Evolutionary conservation across 2,113 vertebrate genomes (phyloP).

Genomic region (Scomber colias): DNA sequence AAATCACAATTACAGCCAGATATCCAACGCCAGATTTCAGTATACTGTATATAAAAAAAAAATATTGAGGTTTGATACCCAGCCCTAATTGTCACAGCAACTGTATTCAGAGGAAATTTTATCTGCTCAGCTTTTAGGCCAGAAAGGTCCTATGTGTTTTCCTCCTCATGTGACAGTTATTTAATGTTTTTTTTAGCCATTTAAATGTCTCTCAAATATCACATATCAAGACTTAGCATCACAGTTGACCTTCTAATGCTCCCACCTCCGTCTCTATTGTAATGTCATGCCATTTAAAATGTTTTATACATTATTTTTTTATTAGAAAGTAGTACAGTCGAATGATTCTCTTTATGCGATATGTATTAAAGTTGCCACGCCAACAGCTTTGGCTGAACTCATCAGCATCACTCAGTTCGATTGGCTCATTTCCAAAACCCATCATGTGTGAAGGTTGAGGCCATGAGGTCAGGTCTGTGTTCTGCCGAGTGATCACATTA

Average conservation of each 20-base stretch:
- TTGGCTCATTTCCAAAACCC: conserved; percentile 77
- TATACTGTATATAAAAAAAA: neutral
- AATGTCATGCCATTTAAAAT: conserved; percentile 67
- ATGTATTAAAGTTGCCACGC: conserved; percentile 61
- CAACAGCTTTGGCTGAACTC: conserved; percentile 60
- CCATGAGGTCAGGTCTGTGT: conserved; percentile 68
- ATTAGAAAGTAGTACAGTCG: conserved; percentile 59
- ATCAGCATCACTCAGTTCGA: conserved; percentile 73
- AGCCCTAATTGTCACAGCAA: conserved; percentile 10
- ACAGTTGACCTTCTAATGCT: conserved; percentile 75
- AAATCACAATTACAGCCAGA: neutral
- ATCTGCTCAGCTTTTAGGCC: conserved; percentile 24
- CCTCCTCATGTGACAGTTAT: conserved; percentile 47
- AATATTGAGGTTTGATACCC: neutral
- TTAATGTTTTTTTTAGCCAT: conserved; percentile 39
- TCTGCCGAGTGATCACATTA: conserved; percentile 64
- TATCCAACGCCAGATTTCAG: neutral
- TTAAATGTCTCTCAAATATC: conserved; percentile 80
- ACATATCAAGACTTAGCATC: conserved; percentile 73
- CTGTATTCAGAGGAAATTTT: conserved; percentile 6
- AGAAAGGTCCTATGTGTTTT: conserved; percentile 46
- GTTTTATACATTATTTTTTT: conserved; percentile 59
- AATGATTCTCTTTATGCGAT: conserved; percentile 58
- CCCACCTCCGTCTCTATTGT: conserved; percentile 43
- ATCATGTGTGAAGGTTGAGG: conserved; percentile 80